Percentiles rank a stretch among this genome's conserved stretches.
phyloP scores from a whole-genome alignment of 2,888 invertebrate species.

The Brachypalpus laphriformis region DNA sequence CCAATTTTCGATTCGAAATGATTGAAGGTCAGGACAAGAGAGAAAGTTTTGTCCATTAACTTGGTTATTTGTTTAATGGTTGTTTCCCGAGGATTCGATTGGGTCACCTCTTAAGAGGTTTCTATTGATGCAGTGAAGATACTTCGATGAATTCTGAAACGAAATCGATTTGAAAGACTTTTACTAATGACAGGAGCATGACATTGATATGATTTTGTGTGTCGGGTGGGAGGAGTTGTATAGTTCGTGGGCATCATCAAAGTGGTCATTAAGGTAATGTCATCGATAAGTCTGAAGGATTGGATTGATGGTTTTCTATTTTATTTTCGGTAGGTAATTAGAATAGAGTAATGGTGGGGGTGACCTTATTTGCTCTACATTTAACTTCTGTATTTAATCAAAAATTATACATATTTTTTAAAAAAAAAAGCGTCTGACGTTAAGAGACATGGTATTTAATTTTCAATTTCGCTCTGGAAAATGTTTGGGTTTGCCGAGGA shows the following conservation, averaged over 20 bases:
- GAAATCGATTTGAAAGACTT: conserved; percentile 57
- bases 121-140: conserved; percentile 2
- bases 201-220: conserved; percentile 65
- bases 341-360: neutral
- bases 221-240: conserved; percentile 6
- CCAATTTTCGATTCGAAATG: conserved; percentile 47
- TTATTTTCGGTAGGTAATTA: neutral
- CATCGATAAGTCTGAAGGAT: conserved; percentile 23
- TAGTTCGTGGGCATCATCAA: conserved; percentile 16
- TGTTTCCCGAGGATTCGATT: conserved; percentile 20
- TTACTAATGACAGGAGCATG: conserved; percentile 60
- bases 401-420: no score
- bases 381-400: neutral
- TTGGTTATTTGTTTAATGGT: conserved; percentile 53
- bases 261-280: conserved; percentile 63
- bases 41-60: conserved; percentile 60
- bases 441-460: no score
- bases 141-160: conserved; percentile 13
- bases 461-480: no score
- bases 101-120: conserved; percentile 26
- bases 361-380: neutral
- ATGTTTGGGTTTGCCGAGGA: no score
- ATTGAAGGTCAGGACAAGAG: conserved; percentile 60
- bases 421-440: no score
- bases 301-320: conserved; percentile 19